Base-by-base conservation (phyloP, 2,797 vertebrate genomes). In the Pygocentrus nattereri region DNA sequence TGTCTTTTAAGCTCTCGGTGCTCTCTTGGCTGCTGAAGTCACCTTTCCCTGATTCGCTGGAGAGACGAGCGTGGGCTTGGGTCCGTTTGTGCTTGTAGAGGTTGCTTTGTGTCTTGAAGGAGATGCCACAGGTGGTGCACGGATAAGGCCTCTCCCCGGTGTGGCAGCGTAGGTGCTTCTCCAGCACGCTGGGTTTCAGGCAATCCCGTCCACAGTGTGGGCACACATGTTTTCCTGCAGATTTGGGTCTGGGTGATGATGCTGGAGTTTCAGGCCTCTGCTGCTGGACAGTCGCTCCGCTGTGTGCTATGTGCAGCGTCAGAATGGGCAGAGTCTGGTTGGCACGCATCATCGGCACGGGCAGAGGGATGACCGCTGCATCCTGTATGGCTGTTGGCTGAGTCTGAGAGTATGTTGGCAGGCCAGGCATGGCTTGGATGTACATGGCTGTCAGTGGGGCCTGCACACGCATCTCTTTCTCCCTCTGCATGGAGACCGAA, bases 61-160 rank as follows among this genome's bases (percentile, higher is more conserved):
- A 96, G 54, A 95, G 92, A 5, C 96, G 95, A 6, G 94, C 92
- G 0, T 99, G 98, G 0, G 97, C 97, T 91, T 98, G 98, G 1
- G 98, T 99, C 5, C 97, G 94, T 81, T 96, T 94, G 86, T 99
- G 98, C 84, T 99, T 99, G 69, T 99, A 99, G 74, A 99, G 89
- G 90, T 99, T 99, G 92, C 98, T 99, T 93, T 99, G 98, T 44
- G 98, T 99, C 94, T 99, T 99, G 72, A 99, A 99, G 16, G 97
- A 97, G 34, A 99, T 94, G 58, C 97, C 95, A 23, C 98, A 99
- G 0, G 94, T 96, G 83, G 90, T 90, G 50, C 98, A 99, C 0
- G 97, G 97, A 78, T 98, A 99, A 18, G 98, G 98, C 82, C 98
- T 93, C 88, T 99, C 98, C 0, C 98, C 98, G 0, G 98, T 99